phyloP scores from a whole-genome alignment of 2,113 vertebrate genomes.

The Pitta sordida region DNA sequence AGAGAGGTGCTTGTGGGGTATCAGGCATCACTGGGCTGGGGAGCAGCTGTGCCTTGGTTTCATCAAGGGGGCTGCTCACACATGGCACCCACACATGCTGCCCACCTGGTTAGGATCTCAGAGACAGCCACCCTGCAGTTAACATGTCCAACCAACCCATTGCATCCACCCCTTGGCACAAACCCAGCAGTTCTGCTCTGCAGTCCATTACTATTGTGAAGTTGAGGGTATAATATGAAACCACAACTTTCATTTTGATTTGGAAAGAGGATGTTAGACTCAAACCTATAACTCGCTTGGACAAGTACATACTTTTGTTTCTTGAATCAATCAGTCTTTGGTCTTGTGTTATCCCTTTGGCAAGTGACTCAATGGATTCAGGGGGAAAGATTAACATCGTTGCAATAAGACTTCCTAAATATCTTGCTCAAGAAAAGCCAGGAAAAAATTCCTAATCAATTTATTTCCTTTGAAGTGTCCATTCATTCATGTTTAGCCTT shows the following conservation, averaged over 20 bases:
- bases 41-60: not conserved
- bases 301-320: not conserved
- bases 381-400: not conserved
- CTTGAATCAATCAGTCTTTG: not conserved
- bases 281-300: not conserved
- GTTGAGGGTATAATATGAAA: not conserved
- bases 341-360: not conserved
- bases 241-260: not conserved
- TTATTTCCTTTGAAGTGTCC: not conserved
- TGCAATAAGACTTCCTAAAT: not conserved
- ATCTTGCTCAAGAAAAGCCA: not conserved
- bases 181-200: not conserved
- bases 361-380: not conserved
- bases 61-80: not conserved
- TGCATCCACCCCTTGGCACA: fast-evolving
- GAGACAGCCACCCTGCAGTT: fast-evolving
- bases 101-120: not conserved
- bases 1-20: not conserved
- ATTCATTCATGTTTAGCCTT: not conserved
- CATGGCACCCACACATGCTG: not conserved
- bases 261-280: not conserved
- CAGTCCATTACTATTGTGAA: not conserved
- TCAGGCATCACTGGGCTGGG: not conserved
- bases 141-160: fast-evolving
- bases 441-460: not conserved